Percentiles rank a stretch among this genome's conserved stretches.
Evolutionary conservation across 1,140 invertebrate species (phyloP).

Genomic region (Drosophila bifasciata): DNA sequence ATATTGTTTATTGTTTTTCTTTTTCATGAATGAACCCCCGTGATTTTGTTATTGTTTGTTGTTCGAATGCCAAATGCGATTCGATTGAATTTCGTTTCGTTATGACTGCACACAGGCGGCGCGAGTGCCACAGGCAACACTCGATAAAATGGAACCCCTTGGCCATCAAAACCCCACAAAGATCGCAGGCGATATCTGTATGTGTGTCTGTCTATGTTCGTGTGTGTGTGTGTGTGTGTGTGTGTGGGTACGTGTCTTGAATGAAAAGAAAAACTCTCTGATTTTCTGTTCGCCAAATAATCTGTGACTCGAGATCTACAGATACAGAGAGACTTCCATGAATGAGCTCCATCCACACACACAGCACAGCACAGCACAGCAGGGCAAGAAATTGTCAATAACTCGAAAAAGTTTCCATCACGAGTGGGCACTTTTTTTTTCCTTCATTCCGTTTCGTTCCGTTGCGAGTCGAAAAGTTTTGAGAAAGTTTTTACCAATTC

Average conservation of each 20-base stretch:
- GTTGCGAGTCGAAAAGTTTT: conserved; percentile 8
- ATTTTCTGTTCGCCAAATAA: conserved; percentile 63
- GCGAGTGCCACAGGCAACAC: conserved; percentile 33
- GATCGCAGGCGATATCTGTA: conserved; percentile 12
- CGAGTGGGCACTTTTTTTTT: conserved; percentile 28
- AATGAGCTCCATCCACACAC: conserved; percentile 49
- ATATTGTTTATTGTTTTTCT: too few species aligned
- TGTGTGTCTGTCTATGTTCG: conserved; percentile 37
- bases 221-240: conserved; percentile 27
- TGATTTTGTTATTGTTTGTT: conserved; percentile 28
- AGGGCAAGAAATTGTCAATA: conserved; percentile 53
- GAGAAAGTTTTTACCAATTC: conserved; percentile 21
- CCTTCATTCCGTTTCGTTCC: conserved; percentile 5
- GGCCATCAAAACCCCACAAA: too few species aligned
- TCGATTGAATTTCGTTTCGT: conserved; percentile 21
- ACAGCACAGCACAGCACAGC: neutral
- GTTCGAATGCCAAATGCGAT: conserved; percentile 15
- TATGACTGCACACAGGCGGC: neutral
- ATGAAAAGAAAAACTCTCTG: conserved; percentile 56
- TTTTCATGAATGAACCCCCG: conserved; percentile 31
- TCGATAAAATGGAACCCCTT: conserved; percentile 57
- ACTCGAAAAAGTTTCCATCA: conserved; percentile 26
- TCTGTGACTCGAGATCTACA: conserved; percentile 69
- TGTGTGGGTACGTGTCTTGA: conserved; percentile 71
- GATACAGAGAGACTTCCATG: conserved; percentile 62